Evolutionary conservation across 2,113 vertebrate species (phyloP), one percentile per base, ranked within the genome.

Genomic region (Barnardius zonarius): DNA sequence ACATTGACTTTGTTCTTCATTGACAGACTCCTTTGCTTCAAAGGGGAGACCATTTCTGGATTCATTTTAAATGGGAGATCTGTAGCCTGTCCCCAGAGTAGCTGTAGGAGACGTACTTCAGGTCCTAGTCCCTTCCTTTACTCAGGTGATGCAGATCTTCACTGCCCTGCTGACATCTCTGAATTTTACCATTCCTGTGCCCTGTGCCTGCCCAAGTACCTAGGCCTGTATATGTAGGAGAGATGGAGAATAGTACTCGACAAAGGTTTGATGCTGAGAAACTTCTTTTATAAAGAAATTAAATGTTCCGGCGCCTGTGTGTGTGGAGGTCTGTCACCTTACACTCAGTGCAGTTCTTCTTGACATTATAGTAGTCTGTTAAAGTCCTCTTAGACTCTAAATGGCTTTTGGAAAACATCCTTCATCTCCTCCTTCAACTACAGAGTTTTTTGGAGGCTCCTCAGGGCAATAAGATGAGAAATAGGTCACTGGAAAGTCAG

Each of bases 381-480:
- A 6, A 72, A 79, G 66, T 81, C 44, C 41, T 91, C 6, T 30
- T 30, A n/a, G 76, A 51, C 20, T 86, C 39, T 39, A 73, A 81
- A 39, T n/a, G n/a, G 28, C 74, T 64, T 77, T 67, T 90, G 39
- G 35, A 54, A 83, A 68, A 57, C 27, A 79, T 16, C 7, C 23
- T 35, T 13, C 13, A 35, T 59, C 19, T 59, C 43, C 24, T 88
- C 37, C 44, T 80, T 72, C n/a, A n/a, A 70, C 24, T 72, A 14
- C 25, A 55, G 52, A 81, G 39, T 25, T 61, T 89, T 79, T 86
- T 55, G 52, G 35, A 92, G 70, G 33, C 39, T 91, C 9, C 30
- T 72, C 87, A 55, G 61, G 48, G 52, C 66, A 78, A 66, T 61
- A 82, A 57, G 10, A 55, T 82, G 62, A 93, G 62, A 89, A 87